phyloP scores from a whole-genome alignment of 2,113 vertebrate species.

The Dasyurus viverrinus region DNA sequence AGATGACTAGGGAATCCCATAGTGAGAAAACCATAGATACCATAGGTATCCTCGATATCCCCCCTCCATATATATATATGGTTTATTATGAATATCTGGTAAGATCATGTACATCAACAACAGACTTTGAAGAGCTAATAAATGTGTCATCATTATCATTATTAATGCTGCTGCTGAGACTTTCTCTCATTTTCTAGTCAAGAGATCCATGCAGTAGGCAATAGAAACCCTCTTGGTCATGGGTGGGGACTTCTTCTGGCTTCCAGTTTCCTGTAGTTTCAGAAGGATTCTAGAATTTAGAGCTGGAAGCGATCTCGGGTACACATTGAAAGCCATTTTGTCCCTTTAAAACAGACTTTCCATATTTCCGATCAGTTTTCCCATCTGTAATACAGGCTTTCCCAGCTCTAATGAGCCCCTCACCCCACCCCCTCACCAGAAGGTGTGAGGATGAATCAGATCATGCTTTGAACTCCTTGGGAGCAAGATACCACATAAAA shows the following conservation, averaged over 20 bases:
- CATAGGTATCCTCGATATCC: neutral
- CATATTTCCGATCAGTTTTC: neutral
- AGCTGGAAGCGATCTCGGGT: neutral
- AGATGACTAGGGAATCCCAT: neutral
- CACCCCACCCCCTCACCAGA: neutral
- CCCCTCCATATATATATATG: neutral
- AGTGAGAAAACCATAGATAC: neutral
- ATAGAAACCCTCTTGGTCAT: neutral
- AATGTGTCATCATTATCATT: neutral
- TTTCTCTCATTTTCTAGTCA: neutral
- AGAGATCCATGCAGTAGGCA: neutral
- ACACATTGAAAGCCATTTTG: neutral
- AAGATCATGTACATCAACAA: neutral
- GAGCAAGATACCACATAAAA: neutral
- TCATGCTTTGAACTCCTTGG: neutral
- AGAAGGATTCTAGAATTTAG: neutral
- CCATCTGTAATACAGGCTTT: neutral
- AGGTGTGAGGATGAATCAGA: neutral
- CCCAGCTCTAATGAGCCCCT: neutral
- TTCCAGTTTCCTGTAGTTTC: neutral
- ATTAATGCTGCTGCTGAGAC: neutral
- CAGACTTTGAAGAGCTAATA: neutral
- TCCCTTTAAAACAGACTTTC: neutral
- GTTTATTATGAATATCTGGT: neutral
- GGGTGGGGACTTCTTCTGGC: neutral